Evolutionary conservation across 2,113 vertebrate genomes (phyloP).

Genomic region (Gasterosteus aculeatus): DNA sequence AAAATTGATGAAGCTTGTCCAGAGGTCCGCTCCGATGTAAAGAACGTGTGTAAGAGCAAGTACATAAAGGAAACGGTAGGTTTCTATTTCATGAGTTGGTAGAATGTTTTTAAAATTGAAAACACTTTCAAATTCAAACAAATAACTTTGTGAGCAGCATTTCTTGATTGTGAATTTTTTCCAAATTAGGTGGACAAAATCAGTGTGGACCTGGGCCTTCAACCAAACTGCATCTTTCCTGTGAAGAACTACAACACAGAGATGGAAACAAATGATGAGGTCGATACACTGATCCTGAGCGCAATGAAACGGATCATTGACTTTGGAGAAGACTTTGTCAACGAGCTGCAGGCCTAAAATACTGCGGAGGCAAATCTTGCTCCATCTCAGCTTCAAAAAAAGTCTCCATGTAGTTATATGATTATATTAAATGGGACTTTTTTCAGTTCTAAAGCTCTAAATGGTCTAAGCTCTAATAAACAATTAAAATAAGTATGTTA

Average conservation of each 20-base stretch:
- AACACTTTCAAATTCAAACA: neutral
- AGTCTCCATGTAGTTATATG: neutral
- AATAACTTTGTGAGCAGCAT: neutral
- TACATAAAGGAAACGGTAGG: constrained; percentile 19
- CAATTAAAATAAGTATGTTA: too few species aligned
- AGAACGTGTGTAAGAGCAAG: constrained; percentile 26
- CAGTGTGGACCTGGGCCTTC: neutral
- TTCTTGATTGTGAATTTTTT: neutral
- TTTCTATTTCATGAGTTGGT: neutral
- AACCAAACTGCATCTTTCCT: constrained; percentile 42
- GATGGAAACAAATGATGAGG: neutral
- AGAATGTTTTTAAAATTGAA: neutral
- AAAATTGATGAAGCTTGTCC: constrained; percentile 45
- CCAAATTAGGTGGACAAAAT: neutral
- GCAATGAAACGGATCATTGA: constrained; percentile 32
- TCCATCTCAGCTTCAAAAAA: neutral
- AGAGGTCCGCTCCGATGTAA: neutral
- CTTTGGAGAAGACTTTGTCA: constrained; percentile 45
- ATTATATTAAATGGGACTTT: too few species aligned
- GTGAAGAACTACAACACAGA: constrained; percentile 49
- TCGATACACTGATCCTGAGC: constrained; percentile 4
- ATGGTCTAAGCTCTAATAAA: too few species aligned
- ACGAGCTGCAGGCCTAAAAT: neutral
- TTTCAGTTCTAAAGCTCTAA: too few species aligned
- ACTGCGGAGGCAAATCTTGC: neutral